A percentile compares a stretch with the other conserved stretches of the same genome.
These are phyloP conservation scores for Deroplatys truncata DNA, from an alignment of 2,888 invertebrate genomes.

Conservation along the genomic window DNA sequence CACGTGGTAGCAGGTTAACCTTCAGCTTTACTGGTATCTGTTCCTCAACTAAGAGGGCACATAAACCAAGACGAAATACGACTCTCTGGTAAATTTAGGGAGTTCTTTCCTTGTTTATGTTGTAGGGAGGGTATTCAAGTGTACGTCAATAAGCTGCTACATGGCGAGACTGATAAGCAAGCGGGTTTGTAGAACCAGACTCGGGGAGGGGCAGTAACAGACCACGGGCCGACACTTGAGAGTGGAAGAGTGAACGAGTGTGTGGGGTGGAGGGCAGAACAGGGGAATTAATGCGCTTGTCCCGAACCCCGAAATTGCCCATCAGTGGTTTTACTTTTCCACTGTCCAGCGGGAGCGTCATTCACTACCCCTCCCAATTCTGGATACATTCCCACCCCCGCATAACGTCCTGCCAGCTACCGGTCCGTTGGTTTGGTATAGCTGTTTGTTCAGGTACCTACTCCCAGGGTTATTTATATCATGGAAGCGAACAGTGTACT, in stretches of 20 bases:
- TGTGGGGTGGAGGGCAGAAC: not conserved
- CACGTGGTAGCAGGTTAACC: no score
- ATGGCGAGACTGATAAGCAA: not conserved
- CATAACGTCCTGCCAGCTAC: not conserved
- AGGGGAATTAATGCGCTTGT: conserved; percentile 15
- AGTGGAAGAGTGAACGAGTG: not conserved
- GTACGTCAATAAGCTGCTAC: not conserved
- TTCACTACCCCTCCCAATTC: not conserved
- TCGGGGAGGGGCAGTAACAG: not conserved
- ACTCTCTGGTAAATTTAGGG: not conserved
- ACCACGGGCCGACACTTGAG: not conserved
- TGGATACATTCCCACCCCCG: not conserved
- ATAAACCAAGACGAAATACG: not conserved
- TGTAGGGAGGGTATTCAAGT: not conserved
- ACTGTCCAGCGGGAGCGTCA: conserved; percentile 13
- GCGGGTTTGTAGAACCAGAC: not conserved
- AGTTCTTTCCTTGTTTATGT: not conserved
- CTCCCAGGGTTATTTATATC: not conserved
- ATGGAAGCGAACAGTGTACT: not conserved
- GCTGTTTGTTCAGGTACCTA: not conserved
- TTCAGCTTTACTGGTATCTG: no score
- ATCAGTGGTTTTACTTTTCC: conserved; percentile 19
- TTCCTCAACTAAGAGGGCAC: not conserved
- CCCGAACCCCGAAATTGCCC: conserved; percentile 14
- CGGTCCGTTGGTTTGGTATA: not conserved